A percentile compares a stretch with the other conserved stretches of the same genome.
phyloP scores from a whole-genome alignment of 2,113 vertebrate species.

The Oxyura jamaicensis region DNA sequence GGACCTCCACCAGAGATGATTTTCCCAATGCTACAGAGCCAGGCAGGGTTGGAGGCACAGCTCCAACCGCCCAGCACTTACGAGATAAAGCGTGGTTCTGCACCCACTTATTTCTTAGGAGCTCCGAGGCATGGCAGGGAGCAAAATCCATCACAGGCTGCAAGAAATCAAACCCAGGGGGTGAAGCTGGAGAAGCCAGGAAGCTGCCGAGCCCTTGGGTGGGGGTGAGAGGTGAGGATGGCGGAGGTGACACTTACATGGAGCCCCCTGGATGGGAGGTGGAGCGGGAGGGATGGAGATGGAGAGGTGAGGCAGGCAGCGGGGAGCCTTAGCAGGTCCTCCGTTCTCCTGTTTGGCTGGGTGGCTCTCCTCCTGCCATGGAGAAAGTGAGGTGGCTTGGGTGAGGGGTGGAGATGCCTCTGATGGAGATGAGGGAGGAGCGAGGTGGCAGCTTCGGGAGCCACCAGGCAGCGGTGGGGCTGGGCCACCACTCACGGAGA shows the following conservation, averaged over 20 bases:
- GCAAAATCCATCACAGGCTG: not conserved
- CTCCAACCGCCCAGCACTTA: not conserved
- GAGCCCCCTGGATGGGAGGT: not conserved
- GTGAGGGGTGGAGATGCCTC: not conserved
- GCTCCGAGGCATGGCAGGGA: not conserved
- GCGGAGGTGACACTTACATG: not conserved
- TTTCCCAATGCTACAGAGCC: not conserved
- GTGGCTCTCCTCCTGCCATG: not conserved
- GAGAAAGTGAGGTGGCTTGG: not conserved
- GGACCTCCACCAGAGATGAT: not conserved
- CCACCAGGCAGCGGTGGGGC: not conserved
- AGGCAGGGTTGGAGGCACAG: not conserved
- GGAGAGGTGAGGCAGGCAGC: not conserved
- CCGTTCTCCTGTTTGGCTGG: not conserved
- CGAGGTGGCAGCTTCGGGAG: not conserved
- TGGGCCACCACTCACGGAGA: not conserved
- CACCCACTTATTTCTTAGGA: not conserved
- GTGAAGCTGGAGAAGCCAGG: not conserved
- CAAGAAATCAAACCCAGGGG: not conserved
- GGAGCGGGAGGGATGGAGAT: not conserved
- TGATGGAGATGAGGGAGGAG: not conserved
- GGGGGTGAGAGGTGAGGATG: not conserved
- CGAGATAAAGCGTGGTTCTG: not conserved
- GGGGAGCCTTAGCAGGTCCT: not conserved
- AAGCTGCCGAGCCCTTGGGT: not conserved